Base-by-base conservation (phyloP, 2,113 vertebrate species). In the Chlorodrepanis virens region DNA sequence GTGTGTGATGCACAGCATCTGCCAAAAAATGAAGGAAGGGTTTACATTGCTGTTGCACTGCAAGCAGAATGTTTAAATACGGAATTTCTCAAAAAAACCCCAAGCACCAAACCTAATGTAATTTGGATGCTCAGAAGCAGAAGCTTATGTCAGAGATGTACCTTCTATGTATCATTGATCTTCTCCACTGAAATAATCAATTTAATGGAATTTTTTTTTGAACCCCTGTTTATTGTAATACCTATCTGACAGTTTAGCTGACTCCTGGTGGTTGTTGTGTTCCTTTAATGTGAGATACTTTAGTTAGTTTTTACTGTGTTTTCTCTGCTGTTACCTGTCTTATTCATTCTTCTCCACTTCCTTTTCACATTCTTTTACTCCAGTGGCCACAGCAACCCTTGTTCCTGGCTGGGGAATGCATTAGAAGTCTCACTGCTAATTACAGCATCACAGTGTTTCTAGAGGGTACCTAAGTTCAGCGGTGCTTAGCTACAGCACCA, bases 261-360 rank as follows among this genome's bases (percentile, higher is more conserved):
- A 90, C 94, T 77, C 67, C 85, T 96, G 77, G 71, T 70, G 87
- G 64, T 91, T 39, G 19, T 80, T 76, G n/a, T 28, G 20, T 42
- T 88, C 50, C 74, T 81, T 61, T 75, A 57, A 42, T 89, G 27
- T 4, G 47, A 72, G 83, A 56, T 87, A 87, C 68, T 95, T 97
- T 50, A 81, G 61, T 70, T 91, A 74, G 52, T 60, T 39, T 59
- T 92, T 60, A 53, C 57, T 61, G 21, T 82, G 42, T 85, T 90
- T 68, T 94, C 67, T 91, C 6, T 82, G 33, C 92, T 89, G 17
- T 89, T 94, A 97, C 94, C 89, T 81, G 79, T 71, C 77, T 81
- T 52, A 50, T 39, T 74, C 63, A 57, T 65, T 64, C 61, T 70
- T 81, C 37, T 64, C 56, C 60, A 18, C 2, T 54, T 60, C 53